phyloP scores from a whole-genome alignment of 2,888 invertebrate species.

The Meiosimyza decipiens region DNA sequence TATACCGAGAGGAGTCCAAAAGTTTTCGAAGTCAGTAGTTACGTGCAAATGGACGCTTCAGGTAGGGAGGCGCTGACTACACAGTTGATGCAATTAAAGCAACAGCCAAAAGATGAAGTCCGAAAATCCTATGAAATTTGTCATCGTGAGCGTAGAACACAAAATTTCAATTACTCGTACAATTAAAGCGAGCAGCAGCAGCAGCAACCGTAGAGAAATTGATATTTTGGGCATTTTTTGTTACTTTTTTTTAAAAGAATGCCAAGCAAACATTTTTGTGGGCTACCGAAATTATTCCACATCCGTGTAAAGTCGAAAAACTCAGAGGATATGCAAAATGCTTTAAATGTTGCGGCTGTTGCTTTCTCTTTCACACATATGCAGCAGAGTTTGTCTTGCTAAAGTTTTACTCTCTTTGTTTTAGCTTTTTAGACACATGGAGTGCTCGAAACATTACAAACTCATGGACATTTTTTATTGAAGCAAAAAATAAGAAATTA shows the following conservation, averaged over 20 bases:
- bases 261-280: constrained; percentile 54
- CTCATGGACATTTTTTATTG: too few species aligned
- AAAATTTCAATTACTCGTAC: constrained; percentile 40
- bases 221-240: constrained; percentile 8
- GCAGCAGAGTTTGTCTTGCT: too few species aligned
- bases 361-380: too few species aligned
- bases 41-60: not conserved
- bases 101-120: constrained; percentile 56
- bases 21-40: not conserved
- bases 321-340: too few species aligned
- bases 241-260: constrained; percentile 41
- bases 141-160: constrained; percentile 33
- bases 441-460: too few species aligned
- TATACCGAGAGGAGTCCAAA: constrained; percentile 4
- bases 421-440: too few species aligned
- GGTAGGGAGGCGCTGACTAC: constrained; percentile 48
- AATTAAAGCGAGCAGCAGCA: constrained; percentile 3
- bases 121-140: constrained; percentile 45
- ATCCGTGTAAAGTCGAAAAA: not conserved
- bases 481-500: too few species aligned
- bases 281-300: constrained; percentile 54
- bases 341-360: too few species aligned
- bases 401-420: too few species aligned
- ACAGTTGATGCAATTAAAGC: constrained; percentile 58
- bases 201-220: not conserved